These are phyloP conservation scores for Amphiprion percula DNA, from an alignment of 2,113 vertebrate genomes.

Conservation along the genomic window DNA sequence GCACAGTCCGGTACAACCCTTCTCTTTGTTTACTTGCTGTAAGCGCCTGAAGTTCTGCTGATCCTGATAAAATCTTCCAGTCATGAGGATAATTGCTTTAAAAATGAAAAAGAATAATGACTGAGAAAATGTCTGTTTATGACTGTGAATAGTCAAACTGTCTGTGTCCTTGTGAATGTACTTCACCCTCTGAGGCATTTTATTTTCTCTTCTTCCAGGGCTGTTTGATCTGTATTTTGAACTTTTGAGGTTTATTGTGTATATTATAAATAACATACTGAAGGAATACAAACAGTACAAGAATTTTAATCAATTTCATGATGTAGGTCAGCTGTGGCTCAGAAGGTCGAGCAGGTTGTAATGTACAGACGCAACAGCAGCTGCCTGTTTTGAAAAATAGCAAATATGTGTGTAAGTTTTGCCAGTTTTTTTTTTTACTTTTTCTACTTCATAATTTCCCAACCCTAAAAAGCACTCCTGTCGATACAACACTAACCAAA, in stretches of 20 bases:
- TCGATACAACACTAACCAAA: no score
- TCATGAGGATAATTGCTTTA: constrained; percentile 11
- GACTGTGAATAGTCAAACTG: not conserved
- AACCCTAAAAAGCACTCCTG: no score
- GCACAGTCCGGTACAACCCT: not conserved
- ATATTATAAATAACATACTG: no score
- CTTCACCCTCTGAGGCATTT: not conserved
- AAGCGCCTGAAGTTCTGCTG: not conserved
- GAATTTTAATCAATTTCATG: not conserved
- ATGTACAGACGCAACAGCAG: no score
- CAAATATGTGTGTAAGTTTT: no score
- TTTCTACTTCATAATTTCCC: no score
- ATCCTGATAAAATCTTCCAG: constrained; percentile 2
- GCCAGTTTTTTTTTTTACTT: no score
- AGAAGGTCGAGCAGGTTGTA: no score
- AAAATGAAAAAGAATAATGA: not conserved
- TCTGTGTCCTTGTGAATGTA: not conserved
- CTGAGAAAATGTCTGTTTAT: constrained; percentile 4
- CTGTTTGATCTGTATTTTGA: not conserved
- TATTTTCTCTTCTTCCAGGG: no score
- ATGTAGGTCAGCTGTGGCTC: no score
- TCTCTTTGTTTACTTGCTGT: not conserved
- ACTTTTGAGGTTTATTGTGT: not conserved
- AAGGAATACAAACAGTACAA: not conserved
- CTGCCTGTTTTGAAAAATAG: no score